Conservation (phyloP, 1,140 invertebrate species). For the Orius laevigatus region DNA sequence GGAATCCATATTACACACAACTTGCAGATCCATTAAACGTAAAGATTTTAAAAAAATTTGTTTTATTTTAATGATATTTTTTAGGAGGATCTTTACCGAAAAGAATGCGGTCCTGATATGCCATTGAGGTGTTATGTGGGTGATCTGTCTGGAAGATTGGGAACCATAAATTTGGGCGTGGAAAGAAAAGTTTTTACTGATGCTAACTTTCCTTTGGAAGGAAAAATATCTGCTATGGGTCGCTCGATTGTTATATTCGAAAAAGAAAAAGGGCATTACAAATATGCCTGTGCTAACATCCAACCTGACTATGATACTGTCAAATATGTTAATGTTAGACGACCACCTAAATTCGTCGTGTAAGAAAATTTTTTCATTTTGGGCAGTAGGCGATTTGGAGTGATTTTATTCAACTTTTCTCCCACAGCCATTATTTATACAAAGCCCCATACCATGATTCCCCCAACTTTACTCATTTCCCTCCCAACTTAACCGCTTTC, state of each 20-base stretch:
- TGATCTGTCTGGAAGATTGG: constrained; percentile 69
- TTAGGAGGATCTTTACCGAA: constrained; percentile 63
- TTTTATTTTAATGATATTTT: constrained; percentile 2
- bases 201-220: constrained; percentile 71
- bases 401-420: no score
- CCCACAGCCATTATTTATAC: no score
- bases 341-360: constrained; percentile 73
- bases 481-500: no score
- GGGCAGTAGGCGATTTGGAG: not conserved
- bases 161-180: constrained; percentile 65
- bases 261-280: constrained; percentile 46
- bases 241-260: constrained; percentile 73
- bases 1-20: constrained; percentile 87
- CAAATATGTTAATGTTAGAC: constrained; percentile 74
- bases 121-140: constrained; percentile 85
- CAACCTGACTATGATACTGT: constrained; percentile 79
- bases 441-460: no score
- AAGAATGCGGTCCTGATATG: constrained; percentile 73
- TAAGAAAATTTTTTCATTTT: constrained; percentile 35
- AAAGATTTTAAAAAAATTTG: constrained; percentile 24
- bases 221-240: constrained; percentile 56
- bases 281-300: constrained; percentile 82
- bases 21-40: constrained; percentile 77
- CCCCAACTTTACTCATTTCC: no score
- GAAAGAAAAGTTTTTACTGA: constrained; percentile 66